A percentile compares a stretch with the other conserved stretches of the same genome.
These are phyloP conservation scores for Cyprinodon variegatus DNA, from an alignment of 2,113 vertebrate species.

Conservation along the genomic window DNA sequence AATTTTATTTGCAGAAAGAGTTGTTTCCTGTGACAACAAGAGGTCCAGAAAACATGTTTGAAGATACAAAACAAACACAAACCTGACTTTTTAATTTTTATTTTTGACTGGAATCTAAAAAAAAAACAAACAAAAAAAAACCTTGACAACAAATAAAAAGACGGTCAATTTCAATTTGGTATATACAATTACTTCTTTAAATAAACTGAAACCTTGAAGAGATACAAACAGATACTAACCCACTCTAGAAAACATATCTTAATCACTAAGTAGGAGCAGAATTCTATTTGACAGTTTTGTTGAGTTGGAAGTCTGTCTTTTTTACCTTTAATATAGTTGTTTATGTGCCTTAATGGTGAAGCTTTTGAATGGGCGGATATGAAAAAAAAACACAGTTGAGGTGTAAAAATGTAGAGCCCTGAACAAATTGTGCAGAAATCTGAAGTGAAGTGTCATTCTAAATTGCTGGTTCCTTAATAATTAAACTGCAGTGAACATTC, in stretches of 20 bases:
- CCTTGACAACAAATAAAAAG: constrained; percentile 3
- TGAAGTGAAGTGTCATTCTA: background rate
- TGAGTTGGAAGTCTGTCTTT: background rate
- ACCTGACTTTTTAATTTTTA: constrained; percentile 13
- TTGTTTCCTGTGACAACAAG: constrained; percentile 12
- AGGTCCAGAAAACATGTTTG: constrained; percentile 19
- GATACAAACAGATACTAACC: background rate
- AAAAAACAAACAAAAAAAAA: background rate
- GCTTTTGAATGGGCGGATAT: background rate
- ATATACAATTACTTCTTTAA: background rate
- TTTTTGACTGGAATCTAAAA: constrained; percentile 16
- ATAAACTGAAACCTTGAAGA: constrained; percentile 11
- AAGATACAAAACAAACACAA: constrained; percentile 10
- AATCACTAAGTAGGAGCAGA: background rate
- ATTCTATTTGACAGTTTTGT: background rate
- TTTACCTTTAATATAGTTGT: background rate
- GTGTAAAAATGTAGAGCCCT: background rate
- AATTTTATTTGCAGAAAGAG: constrained; percentile 13
- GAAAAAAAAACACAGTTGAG: background rate
- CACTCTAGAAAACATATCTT: background rate
- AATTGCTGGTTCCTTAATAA: background rate
- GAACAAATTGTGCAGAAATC: background rate
- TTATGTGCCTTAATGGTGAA: background rate
- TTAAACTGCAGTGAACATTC: background rate
- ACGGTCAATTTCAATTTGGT: background rate